Evolutionary conservation across 2,888 invertebrate species (phyloP), one percentile per base, ranked within the genome.

Genomic region (Pristionchus entomophagus): DNA sequence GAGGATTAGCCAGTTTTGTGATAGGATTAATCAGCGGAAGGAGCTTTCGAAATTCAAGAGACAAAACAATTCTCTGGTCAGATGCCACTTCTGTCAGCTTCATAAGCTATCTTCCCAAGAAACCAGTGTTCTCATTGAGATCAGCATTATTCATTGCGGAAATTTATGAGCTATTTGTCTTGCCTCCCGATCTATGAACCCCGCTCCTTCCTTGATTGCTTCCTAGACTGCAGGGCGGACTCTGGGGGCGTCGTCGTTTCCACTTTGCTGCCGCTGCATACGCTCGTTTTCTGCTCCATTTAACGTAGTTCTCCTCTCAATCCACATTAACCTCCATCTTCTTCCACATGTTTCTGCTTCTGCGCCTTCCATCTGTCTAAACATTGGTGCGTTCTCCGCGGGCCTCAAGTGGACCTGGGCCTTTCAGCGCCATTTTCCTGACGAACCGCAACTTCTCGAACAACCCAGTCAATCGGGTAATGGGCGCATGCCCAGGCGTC

Each of bases 221-320:
- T 14, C 6, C 45, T 35, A 65, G 19, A 35, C 6, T 65, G 22
- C 2, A 35, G 62, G 62, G 29, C 8, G 8, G 65, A 38, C 65
- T 65, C 6, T 65, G 59, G 59, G 59, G 59, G 59, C 59, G 59
- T 35, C 65, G 35, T 29, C 35, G 32, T 65, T 35, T 29, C 65
- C 65, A 35, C 29, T 65, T 35, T 65, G 32, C 45, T 45, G 45
- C 45, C 32, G 65, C 65, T 35, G 35, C 59, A 26, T 56, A 3
- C n/a, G 6, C 41, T 22, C 73, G 41, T 51, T 32, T 78, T 53
- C 51, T 53, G 78, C 78, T 53, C 78, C 51, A 49, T 51, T 78
- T 78, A 49, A 78, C 78, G 32, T 26, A 51, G 49, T 51, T 45
- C 78, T 78, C 73, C n/a, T n/a, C 59, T 26, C 26, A 22, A 8